Evolutionary conservation across 1,140 invertebrate species (phyloP).

Genomic region (Zaprionus nigranus): DNA sequence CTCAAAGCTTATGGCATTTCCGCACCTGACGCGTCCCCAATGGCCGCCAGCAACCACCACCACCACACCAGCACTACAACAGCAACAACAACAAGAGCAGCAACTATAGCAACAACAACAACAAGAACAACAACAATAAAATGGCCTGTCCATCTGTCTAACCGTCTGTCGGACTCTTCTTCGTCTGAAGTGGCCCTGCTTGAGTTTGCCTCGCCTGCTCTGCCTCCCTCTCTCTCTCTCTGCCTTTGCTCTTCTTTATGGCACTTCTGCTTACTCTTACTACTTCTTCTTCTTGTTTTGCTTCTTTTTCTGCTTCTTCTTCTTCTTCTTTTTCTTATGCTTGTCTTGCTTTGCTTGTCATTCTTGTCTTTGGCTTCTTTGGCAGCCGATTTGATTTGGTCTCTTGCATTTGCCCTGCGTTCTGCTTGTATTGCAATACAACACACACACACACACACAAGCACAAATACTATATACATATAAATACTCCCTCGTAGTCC

Average conservation of each 20-base stretch:
- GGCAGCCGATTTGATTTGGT: constrained; percentile 54
- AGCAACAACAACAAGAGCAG: constrained; percentile 17
- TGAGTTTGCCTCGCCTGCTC: constrained; percentile 56
- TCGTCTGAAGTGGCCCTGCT: constrained; percentile 72
- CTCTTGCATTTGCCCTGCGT: constrained; percentile 74
- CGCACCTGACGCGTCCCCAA: constrained; percentile 42
- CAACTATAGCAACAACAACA: not conserved
- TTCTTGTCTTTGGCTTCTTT: constrained; percentile 49
- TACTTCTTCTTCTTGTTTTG: constrained; percentile 29
- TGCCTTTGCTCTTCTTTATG: not conserved
- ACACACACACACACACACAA: constrained; percentile 39
- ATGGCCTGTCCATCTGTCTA: constrained; percentile 45
- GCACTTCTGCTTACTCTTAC: constrained; percentile 28
- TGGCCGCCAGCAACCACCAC: constrained; percentile 15
- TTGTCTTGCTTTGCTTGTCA: constrained; percentile 35
- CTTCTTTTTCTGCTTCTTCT: not conserved
- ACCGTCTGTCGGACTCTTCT: constrained; percentile 53
- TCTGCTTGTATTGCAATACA: constrained; percentile 68
- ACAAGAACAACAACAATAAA: constrained; percentile 37
- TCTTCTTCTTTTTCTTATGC: constrained; percentile 37
- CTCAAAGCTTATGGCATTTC: constrained; percentile 55
- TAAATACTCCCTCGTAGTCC: not conserved
- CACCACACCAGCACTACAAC: constrained; percentile 22
- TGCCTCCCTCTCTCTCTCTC: constrained; percentile 25
- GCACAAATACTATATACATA: constrained; percentile 5